Percentiles rank a stretch among this genome's conserved stretches.
These are phyloP conservation scores for Nothoprocta pentlandii DNA, from an alignment of 2,113 vertebrate genomes.

Conservation along the genomic window DNA sequence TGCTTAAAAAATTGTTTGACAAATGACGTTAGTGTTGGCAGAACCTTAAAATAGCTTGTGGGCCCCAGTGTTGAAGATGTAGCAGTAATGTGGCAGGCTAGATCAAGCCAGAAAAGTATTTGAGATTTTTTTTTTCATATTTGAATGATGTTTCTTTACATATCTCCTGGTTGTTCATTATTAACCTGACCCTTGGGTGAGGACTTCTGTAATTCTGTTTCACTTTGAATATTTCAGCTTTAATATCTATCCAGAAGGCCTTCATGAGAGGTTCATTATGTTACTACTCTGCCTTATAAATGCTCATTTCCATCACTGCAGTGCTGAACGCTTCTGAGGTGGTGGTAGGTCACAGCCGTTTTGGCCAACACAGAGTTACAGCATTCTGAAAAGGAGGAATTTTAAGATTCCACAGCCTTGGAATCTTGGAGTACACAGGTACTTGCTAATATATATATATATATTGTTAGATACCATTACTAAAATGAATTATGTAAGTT, in stretches of 20 bases:
- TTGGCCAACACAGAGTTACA: not conserved
- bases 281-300: not conserved
- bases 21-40: not conserved
- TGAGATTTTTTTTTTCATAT: not conserved
- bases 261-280: not conserved
- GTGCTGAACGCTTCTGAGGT: not conserved
- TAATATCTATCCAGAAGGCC: not conserved
- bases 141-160: conserved; percentile 2
- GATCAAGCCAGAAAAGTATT: not conserved
- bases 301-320: not conserved
- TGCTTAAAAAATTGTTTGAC: not conserved
- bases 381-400: not conserved
- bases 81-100: not conserved
- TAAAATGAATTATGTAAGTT: not conserved
- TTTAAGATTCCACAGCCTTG: not conserved
- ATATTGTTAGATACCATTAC: not conserved
- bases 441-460: not conserved
- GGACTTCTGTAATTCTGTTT: conserved; percentile 24
- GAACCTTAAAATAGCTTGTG: not conserved
- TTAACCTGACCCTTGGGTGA: not conserved
- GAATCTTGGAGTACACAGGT: not conserved
- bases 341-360: not conserved
- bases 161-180: not conserved
- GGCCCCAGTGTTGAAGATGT: not conserved
- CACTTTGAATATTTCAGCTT: not conserved